A percentile compares a stretch with the other conserved stretches of the same genome.
These are phyloP conservation scores for Xiphias gladius DNA, from an alignment of 2,113 vertebrate species.

Conservation along the genomic window DNA sequence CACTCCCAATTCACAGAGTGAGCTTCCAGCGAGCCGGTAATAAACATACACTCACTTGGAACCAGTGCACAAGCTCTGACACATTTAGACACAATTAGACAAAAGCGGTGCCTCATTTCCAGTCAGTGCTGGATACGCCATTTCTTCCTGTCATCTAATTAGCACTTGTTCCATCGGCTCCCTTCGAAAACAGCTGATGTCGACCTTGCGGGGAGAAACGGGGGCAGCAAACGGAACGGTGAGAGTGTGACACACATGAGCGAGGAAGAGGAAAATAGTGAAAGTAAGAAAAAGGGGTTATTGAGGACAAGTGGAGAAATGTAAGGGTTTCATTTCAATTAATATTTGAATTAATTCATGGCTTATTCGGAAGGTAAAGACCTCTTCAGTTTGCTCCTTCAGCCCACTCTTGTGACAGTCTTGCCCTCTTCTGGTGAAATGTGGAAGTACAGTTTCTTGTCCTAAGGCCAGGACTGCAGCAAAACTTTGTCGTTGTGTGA, in stretches of 20 bases:
- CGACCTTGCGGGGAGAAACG: neutral
- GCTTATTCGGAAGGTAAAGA: neutral
- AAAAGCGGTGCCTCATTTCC: slow-evolving; percentile 27
- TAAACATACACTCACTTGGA: neutral
- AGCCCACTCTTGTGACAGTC: neutral
- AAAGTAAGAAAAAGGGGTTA: slow-evolving; percentile 1
- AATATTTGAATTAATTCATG: neutral
- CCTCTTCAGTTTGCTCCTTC: too few relatives aligned
- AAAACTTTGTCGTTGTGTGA: slow-evolving; percentile 5
- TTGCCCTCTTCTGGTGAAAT: slow-evolving; percentile 59
- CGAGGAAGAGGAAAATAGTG: neutral
- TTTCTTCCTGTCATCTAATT: slow-evolving; percentile 49
- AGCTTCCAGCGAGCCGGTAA: slow-evolving; percentile 32
- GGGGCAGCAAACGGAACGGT: neutral
- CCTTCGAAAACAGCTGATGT: slow-evolving; percentile 6
- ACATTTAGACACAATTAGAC: slow-evolving; percentile 37
- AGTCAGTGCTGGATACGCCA: slow-evolving; percentile 17
- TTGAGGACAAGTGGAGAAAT: slow-evolving; percentile 18
- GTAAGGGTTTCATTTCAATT: neutral
- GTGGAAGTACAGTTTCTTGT: slow-evolving; percentile 13
- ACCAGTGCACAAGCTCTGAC: neutral
- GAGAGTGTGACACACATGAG: slow-evolving; percentile 31
- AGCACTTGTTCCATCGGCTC: slow-evolving; percentile 19
- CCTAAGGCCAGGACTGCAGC: slow-evolving; percentile 48
- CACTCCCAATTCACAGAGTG: neutral